Conservation (phyloP, 2,797 vertebrate species). For the Apodemus agrarius region DNA sequence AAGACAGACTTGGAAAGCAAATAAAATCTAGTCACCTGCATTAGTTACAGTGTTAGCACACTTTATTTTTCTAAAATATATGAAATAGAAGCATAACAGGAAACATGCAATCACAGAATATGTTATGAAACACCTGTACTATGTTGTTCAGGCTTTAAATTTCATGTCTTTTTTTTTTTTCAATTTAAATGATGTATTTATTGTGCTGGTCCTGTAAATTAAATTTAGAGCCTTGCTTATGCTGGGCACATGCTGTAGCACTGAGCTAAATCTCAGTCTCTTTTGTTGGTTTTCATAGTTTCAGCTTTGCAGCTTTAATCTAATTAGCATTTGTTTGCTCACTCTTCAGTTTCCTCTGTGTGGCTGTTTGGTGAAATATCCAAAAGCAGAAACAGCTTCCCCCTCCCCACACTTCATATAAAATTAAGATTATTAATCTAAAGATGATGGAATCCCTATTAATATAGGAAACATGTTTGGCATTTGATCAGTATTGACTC, state of each 20-base stretch:
- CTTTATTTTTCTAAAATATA: constrained; percentile 31
- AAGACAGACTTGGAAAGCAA: neutral
- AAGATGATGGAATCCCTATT: neutral
- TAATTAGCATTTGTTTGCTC: neutral
- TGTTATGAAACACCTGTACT: neutral
- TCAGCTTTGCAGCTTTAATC: neutral
- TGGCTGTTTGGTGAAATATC: neutral
- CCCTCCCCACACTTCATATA: neutral
- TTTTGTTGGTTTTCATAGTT: neutral
- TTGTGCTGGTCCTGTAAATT: neutral
- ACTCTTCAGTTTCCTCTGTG: neutral
- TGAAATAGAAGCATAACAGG: constrained; percentile 18
- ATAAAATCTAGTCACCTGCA: constrained; percentile 54
- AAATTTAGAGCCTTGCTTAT: neutral
- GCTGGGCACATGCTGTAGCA: neutral
- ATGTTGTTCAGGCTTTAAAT: neutral
- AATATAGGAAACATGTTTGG: neutral
- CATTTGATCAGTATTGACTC: neutral
- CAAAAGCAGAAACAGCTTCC: neutral
- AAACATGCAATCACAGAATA: constrained; percentile 6
- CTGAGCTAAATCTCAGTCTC: neutral
- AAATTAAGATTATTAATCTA: neutral
- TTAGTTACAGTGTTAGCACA: constrained; percentile 9
- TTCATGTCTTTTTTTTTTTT: neutral
- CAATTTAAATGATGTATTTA: neutral